Conservation (phyloP, 1,140 invertebrate species). For the Schmidtea mediterranea region DNA sequence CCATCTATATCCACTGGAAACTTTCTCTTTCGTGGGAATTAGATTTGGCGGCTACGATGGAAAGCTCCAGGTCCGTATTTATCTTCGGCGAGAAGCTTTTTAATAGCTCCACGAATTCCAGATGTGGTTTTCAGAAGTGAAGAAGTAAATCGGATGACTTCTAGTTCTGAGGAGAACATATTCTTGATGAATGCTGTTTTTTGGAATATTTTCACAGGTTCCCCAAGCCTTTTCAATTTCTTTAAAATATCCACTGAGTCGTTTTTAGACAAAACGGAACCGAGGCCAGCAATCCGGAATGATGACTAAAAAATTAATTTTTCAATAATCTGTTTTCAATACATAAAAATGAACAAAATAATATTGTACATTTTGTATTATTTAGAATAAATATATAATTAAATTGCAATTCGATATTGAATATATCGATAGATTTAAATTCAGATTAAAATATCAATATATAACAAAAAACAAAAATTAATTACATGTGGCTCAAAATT, state of each 20-base stretch:
- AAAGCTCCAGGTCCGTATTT: constrained; percentile 53
- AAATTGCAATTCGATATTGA: no score
- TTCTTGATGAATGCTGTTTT: constrained; percentile 89
- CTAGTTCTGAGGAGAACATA: constrained; percentile 73
- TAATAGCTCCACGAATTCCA: constrained; percentile 85
- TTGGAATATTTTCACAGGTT: constrained; percentile 69
- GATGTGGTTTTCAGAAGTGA: constrained; percentile 79
- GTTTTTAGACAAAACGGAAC: constrained; percentile 60
- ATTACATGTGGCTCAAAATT: no score
- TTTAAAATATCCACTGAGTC: constrained; percentile 77
- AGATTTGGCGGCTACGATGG: no score
- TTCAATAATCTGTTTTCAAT: no score
- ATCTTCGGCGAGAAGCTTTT: constrained; percentile 50
- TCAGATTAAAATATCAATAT: no score
- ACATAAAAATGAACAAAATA: no score
- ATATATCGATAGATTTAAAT: no score
- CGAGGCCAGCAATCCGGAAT: constrained; percentile 82
- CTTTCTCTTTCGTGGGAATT: no score
- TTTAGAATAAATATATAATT: no score
- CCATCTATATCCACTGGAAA: no score
- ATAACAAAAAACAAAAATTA: no score
- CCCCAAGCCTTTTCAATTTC: constrained; percentile 76
- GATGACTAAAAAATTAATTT: constrained; percentile 32
- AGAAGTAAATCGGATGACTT: constrained; percentile 91
- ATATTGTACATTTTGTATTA: no score